Percentiles rank a stretch among this genome's conserved stretches.
Evolutionary conservation across 2,888 invertebrate species (phyloP).

Genomic region (Drosophila limbata): DNA sequence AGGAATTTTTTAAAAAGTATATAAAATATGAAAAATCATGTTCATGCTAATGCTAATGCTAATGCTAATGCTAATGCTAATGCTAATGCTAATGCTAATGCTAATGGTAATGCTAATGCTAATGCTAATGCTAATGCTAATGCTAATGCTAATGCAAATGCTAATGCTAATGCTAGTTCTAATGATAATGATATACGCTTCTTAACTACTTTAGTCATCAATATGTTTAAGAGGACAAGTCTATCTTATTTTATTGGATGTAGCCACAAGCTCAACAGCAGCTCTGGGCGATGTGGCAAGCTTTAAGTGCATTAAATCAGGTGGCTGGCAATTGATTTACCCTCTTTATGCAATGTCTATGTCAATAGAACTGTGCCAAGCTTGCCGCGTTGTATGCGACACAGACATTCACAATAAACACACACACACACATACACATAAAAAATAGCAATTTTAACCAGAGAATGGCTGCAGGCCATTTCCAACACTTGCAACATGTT

Average conservation of each 20-base stretch:
- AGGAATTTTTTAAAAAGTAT: background rate
- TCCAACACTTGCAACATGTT: constrained; percentile 55
- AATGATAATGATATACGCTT: background rate
- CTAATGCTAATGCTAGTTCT: background rate
- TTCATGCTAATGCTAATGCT: background rate
- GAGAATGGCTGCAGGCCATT: constrained; percentile 40
- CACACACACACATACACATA: background rate
- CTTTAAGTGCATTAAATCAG: constrained; percentile 54
- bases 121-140: background rate
- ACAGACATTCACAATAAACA: constrained; percentile 8
- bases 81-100: background rate
- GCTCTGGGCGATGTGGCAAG: constrained; percentile 11
- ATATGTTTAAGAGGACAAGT: background rate
- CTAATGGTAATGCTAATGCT: background rate
- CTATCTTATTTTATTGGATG: background rate
- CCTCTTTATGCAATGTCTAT: constrained; percentile 32
- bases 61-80: background rate
- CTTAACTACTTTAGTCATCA: background rate
- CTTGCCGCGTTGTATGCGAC: constrained; percentile 11
- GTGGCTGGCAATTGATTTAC: constrained; percentile 47
- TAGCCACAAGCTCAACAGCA: constrained; percentile 11
- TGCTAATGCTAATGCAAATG: background rate
- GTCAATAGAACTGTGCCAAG: constrained; percentile 50
- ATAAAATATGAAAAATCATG: no score
- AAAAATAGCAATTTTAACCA: constrained; percentile 17